Base-by-base conservation (phyloP, 2,888 invertebrate species). In the Chrysolina oricalcia region DNA sequence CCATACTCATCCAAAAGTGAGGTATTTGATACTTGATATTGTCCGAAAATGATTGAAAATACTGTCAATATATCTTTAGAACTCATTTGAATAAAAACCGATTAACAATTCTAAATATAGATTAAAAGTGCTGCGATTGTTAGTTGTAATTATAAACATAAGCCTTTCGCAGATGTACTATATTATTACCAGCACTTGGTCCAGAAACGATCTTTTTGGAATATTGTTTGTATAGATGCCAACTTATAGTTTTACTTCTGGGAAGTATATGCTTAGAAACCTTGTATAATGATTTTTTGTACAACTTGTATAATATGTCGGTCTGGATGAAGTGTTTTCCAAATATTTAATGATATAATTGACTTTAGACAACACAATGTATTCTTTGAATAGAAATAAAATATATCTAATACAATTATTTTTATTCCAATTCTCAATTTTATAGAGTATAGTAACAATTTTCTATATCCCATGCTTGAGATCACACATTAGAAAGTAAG, bases 331-430 rank as follows among this genome's bases (percentile, higher is more conserved):
- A 87, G 85, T 87, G 86, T 86, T 86, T 81, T 78, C 85, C 84
- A 83, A 82, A 86, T 86, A 88, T 88, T 88, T 88, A 87, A 87
- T 87, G 83, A 87, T 86, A 88, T 59, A 59, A 59, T 87, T 88
- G 87, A 88, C 86, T 87, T 88, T 89, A 89, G 89, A 89, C 86
- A 85, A 89, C 88, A 88, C 85, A 87, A 87, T 89, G 88, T 89
- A 89, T 89, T 89, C 88, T 89, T 89, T 89, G 87, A 88, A 87
- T 89, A 89, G 89, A 89, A 88, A 88, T 88, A 87, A 88, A 87
- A 83, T 70, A 81, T 78, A 78, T 80, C 75, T 81, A 85, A 72
- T 62, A 56, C 46, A 59, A 63, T 21, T 27, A 21, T n/a, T 41
- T 62, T 23, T 48, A 19, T 35, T 35, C 8, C 35, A 35, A 35